A percentile compares a stretch with the other conserved stretches of the same genome.
phyloP scores from a whole-genome alignment of 1,140 invertebrate genomes.

The Cardiocondyla obscurior region DNA sequence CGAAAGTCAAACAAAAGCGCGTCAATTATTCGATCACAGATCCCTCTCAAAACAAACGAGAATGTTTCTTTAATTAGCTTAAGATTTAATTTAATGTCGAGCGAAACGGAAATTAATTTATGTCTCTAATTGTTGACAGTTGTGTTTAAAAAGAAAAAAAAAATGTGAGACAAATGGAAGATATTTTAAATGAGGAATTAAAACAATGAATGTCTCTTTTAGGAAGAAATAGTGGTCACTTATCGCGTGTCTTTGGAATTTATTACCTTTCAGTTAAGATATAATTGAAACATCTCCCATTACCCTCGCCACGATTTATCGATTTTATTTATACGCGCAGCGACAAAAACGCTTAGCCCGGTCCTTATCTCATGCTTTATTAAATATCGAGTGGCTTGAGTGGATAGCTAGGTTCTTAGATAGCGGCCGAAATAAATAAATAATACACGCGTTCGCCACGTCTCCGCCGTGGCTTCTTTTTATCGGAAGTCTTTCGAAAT shows the following conservation, averaged over 20 bases:
- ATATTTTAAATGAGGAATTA: background rate
- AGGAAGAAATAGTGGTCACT: background rate
- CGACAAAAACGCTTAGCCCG: background rate
- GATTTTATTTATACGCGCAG: background rate
- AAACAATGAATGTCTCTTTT: background rate
- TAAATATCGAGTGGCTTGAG: background rate
- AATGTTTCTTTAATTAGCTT: background rate
- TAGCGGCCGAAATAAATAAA: background rate
- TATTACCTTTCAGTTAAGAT: slow-evolving; percentile 1
- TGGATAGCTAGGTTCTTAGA: background rate
- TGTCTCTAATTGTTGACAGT: background rate
- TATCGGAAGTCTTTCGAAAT: background rate
- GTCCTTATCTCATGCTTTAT: background rate
- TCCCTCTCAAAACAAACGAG: background rate
- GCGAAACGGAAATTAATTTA: background rate
- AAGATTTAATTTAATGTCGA: background rate
- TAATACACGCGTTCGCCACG: background rate
- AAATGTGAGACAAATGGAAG: background rate
- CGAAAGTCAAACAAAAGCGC: background rate
- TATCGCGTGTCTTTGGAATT: background rate
- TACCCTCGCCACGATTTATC: background rate
- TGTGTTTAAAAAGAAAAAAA: too few species aligned
- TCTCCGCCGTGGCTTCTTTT: slow-evolving; percentile 1
- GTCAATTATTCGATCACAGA: background rate
- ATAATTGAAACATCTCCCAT: slow-evolving; percentile 11